Base-by-base conservation (phyloP, 2,113 vertebrate species). In the Takifugu flavidus region DNA sequence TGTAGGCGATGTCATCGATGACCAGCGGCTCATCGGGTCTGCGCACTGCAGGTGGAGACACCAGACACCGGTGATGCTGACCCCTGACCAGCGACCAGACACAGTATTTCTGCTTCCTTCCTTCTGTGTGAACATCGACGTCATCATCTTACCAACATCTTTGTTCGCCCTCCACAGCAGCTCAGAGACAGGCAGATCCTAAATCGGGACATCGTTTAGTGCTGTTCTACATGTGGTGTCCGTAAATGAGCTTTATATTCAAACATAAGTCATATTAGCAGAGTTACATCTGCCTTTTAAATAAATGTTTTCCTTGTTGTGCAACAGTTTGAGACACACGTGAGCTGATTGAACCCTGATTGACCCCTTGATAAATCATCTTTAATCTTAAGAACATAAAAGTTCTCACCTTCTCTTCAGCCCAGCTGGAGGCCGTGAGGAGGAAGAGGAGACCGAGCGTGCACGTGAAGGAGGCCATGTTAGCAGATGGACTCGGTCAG, bases 101-200 rank as follows among this genome's bases (percentile, higher is more conserved):
- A 39, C 7, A 39, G 1, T 20, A 39, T 1, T 39, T 11, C 34
- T 39, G 7, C 34, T 39, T 39, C 34, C 2, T 10, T 39, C 34
- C 34, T 39, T 3, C 8, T 39, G 34, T 39, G 4, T 39, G 7
- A 39, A 2, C 34, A 3, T 39, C 34, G 11, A 6, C 31, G 1
- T 5, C 31, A 34, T 39, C 34, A 14, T 62, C 84, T 81, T 39
- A 89, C 88, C 86, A 11, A 84, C 80, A 34, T 87, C 83, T 54
- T 80, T 84, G 83, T 89, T 89, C 44, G 87, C 88, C 45, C 43
- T 84, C 78, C 79, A 86, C 70, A 89, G 82, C 10, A 78, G 76
- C 62, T 82, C 84, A 13, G 82, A 78, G n/a, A 88, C 86, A 0
- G 85, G 70, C 60, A 74, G 67, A 0, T 85, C 83, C 85, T 83